A percentile compares a stretch with the other conserved stretches of the same genome.
Evolutionary conservation across 2,797 vertebrate genomes (phyloP).

Genomic region (Xiphorhynchus erythropygius): DNA sequence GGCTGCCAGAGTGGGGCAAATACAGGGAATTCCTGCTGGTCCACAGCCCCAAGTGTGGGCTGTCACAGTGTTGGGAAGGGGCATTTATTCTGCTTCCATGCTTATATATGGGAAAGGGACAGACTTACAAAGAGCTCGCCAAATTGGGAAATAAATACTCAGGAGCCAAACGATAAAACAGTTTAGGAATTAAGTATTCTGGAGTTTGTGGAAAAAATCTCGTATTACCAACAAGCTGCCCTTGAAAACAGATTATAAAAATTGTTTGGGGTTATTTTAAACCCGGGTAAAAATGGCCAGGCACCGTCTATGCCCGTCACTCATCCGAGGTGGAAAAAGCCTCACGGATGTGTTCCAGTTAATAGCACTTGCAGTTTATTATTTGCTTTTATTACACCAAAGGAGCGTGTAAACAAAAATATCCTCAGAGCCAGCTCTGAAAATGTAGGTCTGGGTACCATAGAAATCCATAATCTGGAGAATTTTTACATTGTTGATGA

Average conservation of each 20-base stretch:
- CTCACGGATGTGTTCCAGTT: background rate
- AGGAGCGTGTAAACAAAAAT: slow-evolving; percentile 43
- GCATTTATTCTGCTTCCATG: slow-evolving; percentile 56
- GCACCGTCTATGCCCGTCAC: background rate
- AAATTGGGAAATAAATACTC: slow-evolving; percentile 33
- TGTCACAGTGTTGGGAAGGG: slow-evolving; percentile 4
- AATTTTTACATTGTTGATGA: slow-evolving; percentile 43
- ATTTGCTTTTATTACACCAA: slow-evolving; percentile 48
- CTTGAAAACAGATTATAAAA: slow-evolving; percentile 35
- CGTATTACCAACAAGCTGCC: slow-evolving; percentile 13
- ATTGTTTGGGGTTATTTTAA: slow-evolving; percentile 35
- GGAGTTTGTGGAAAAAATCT: background rate
- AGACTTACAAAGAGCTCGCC: slow-evolving; percentile 23
- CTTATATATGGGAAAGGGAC: slow-evolving; percentile 33
- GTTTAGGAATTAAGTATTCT: slow-evolving; percentile 2
- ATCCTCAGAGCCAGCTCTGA: background rate
- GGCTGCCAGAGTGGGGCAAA: background rate
- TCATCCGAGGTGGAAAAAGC: slow-evolving; percentile 24
- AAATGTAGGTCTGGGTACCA: background rate
- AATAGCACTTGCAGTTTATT: slow-evolving; percentile 41
- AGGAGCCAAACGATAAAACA: background rate
- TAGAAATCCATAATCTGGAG: background rate
- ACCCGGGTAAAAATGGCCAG: background rate
- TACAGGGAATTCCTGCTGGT: slow-evolving; percentile 2
- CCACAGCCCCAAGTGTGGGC: background rate